Evolutionary conservation across 2,888 invertebrate species (phyloP), one percentile per base, ranked within the genome.

Genomic region (Drosophila mulleri): DNA sequence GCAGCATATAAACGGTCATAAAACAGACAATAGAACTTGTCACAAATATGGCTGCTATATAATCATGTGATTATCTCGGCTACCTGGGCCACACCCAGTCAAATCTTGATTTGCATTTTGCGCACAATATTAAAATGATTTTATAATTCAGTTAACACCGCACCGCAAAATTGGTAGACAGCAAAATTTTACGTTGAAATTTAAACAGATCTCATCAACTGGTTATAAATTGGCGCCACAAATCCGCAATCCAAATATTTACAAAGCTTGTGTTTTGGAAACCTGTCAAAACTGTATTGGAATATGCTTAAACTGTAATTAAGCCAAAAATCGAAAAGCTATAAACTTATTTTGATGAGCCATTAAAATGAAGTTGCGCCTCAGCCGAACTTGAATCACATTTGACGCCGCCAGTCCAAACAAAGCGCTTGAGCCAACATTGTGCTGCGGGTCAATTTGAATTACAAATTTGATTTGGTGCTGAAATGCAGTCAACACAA

Each of bases 331-430:
- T 57, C 65, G 67, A 76, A 79, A 75, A 60, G 68, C 68, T 47
- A 83, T 87, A 79, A 87, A 67, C 88, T 78, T 79, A 87, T 69
- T 82, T 87, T 83, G 89, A 84, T 84, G 89, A 84, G 73, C 84
- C 75, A 84, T 84, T 89, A 89, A 89, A 72, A 45, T 70, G 53
- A 79, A 76, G 73, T 75, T 76, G 76, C 74, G 56, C 75, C 75
- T 65, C 59, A 61, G 65, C 42, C 76, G 35, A 67, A 72, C 54
- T 75, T 75, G 82, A 76, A 75, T 57, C 73, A 71, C 67, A 61
- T 75, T 72, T 81, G 70, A 79, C 72, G 72, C 76, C 75, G 44
- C 44, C 39, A 72, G 42, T 57, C 59, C 44, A 87, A 80, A 79
- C 66, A 73, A 67, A 66, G 54, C 16, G 52, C 47, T 47, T 35